Conservation (phyloP, 2,113 vertebrate species). For the Poecilia latipinna region DNA sequence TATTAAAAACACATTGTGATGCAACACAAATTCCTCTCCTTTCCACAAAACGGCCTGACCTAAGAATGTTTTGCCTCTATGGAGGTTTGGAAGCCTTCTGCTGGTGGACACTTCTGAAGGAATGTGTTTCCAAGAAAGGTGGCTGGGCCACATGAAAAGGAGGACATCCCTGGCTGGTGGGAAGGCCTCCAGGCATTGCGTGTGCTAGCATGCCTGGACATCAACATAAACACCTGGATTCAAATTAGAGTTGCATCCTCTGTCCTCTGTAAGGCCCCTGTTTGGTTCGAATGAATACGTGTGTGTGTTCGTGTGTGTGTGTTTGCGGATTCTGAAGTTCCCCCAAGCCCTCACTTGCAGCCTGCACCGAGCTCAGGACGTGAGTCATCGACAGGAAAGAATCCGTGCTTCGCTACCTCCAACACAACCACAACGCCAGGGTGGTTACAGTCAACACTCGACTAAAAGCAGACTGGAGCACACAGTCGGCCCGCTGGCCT, state of each 20-base stretch:
- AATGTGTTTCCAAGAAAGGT: not conserved
- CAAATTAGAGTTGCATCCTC: constrained; percentile 8
- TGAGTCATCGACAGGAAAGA: constrained; percentile 78
- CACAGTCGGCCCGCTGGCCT: constrained; percentile 18
- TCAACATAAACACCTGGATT: constrained; percentile 26
- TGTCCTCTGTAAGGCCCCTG: constrained; percentile 17
- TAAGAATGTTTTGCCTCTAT: not conserved
- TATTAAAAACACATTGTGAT: constrained; percentile 8
- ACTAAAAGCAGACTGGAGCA: constrained; percentile 47
- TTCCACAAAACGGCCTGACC: constrained; percentile 19
- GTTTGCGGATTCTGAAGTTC: constrained; percentile 19
- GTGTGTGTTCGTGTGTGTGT: constrained; percentile 37
- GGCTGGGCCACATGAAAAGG: not conserved
- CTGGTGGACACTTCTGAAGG: not conserved
- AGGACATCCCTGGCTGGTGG: not conserved
- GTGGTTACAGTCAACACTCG: constrained; percentile 46
- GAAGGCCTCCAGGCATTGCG: constrained; percentile 3
- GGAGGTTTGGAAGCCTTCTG: not conserved
- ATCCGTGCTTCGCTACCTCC: constrained; percentile 58
- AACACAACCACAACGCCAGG: constrained; percentile 55
- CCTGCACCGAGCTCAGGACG: constrained; percentile 54
- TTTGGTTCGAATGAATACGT: constrained; percentile 23
- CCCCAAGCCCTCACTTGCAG: constrained; percentile 46
- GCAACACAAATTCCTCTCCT: constrained; percentile 33
- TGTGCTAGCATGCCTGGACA: constrained; percentile 14